Evolutionary conservation across 2,113 vertebrate species (phyloP), one percentile per base, ranked within the genome.

Genomic region (Malaclemys terrapin): DNA sequence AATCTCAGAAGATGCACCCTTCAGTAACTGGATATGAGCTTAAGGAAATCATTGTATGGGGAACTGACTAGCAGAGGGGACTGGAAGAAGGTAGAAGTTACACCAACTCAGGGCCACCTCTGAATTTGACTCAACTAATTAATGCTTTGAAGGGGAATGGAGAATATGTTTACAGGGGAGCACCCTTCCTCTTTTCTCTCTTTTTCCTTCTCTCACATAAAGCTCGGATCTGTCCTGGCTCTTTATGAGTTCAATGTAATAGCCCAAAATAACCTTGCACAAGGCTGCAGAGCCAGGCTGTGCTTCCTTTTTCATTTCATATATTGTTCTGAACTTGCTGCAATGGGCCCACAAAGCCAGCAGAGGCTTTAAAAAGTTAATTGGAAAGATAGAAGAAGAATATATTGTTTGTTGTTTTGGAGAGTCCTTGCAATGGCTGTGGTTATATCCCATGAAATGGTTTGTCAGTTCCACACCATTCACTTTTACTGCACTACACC

Each of bases 291-390:
- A 93, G 65, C n/a, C 45, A 95, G n/a, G 52, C 87, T 80, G 45
- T 91, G 84, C 95, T 97, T 91, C 90, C 86, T 92, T 94, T 97
- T 89, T 91, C 81, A 91, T 89, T 96, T 97, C 84, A 96, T 95
- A 95, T 82, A 91, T 94, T 92, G 96, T 85, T 97, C 94, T 89
- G 65, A 97, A 45, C 84, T 95, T 85, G 47, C 93, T 93, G 92
- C 83, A 90, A 84, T 88, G 59, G 96, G 89, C 95, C 80, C 89
- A 91, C 87, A 96, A 95, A 97, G 92, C 94, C 94, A 97, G 94
- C 56, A 97, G 91, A 96, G 88, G 94, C 97, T 98, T 97, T 97
- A 97, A 98, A 98, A 97, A 97, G 59, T 96, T 98, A 98, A 98
- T 97, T 95, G 97, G 97, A 96, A 97, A 96, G 92, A 96, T 75